phyloP scores from a whole-genome alignment of 2,113 vertebrate species.

The Redunca redunca region DNA sequence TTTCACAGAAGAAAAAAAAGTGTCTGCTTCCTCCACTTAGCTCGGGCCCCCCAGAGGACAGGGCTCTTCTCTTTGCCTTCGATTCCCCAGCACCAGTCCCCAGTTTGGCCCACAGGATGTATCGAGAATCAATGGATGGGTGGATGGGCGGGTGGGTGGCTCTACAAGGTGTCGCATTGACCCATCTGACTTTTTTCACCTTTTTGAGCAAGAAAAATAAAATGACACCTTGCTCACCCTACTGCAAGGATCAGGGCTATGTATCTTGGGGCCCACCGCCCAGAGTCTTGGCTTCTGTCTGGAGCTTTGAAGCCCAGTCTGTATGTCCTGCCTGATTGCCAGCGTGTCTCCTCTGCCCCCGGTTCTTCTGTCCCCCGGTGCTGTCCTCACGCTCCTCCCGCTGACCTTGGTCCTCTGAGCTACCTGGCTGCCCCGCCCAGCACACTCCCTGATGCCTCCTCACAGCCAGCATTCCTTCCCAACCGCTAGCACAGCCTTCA shows the following conservation, averaged over 20 bases:
- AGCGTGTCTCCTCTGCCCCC: neutral
- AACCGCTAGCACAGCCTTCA: neutral
- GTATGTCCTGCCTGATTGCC: neutral
- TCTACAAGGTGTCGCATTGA: neutral
- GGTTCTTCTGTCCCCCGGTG: fast-evolving
- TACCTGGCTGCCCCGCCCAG: neutral
- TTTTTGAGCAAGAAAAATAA: neutral
- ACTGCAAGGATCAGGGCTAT: neutral
- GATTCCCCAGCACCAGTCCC: neutral
- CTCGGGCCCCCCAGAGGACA: neutral
- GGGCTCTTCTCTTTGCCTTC: neutral
- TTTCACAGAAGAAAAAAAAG: neutral
- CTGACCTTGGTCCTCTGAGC: neutral
- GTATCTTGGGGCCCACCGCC: neutral
- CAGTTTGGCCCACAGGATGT: neutral
- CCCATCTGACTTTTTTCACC: neutral
- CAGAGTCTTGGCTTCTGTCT: neutral
- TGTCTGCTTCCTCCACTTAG: neutral
- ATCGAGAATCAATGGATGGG: neutral
- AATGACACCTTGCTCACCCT: neutral
- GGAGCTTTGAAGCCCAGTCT: neutral
- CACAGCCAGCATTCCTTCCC: neutral
- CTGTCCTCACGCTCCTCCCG: neutral
- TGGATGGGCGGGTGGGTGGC: neutral
- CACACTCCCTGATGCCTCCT: neutral